Evolutionary conservation across 2,888 invertebrate species (phyloP).

Genomic region (Leptinotarsa peninsularis): DNA sequence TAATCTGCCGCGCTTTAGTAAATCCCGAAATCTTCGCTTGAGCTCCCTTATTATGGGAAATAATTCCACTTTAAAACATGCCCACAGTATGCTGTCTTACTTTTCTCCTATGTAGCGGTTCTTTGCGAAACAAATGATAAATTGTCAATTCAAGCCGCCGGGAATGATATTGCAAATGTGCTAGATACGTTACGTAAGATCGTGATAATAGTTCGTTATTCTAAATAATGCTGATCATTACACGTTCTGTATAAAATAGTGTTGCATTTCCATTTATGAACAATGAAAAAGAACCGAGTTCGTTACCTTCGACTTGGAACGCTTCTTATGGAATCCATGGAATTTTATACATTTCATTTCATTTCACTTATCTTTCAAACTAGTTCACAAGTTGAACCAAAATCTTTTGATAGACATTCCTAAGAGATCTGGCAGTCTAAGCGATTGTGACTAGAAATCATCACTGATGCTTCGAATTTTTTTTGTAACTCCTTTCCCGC

Average conservation of each 20-base stretch:
- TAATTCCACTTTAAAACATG: no score
- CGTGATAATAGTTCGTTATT: constrained; percentile 25
- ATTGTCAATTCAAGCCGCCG: constrained; percentile 19
- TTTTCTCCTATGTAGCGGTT: neutral
- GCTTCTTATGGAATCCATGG: neutral
- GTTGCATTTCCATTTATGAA: constrained; percentile 15
- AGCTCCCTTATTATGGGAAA: no score
- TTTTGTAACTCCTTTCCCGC: no score
- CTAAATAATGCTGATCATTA: constrained; percentile 13
- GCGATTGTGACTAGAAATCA: no score
- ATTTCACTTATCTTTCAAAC: no score
- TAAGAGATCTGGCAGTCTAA: no score
- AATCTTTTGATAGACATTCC: no score
- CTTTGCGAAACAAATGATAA: neutral
- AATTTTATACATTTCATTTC: neutral
- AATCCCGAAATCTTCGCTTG: no score
- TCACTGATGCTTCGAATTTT: no score
- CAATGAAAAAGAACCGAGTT: neutral
- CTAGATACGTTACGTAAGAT: constrained; percentile 23
- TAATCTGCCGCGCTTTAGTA: no score
- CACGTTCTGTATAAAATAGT: constrained; percentile 1
- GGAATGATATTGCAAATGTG: constrained; percentile 25
- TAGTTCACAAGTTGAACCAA: no score
- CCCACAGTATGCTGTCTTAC: no score
- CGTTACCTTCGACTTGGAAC: neutral